Percentiles rank a stretch among this genome's conserved stretches.
These are phyloP conservation scores for Ostrea edulis DNA, from an alignment of 1,140 invertebrate genomes.

Conservation along the genomic window DNA sequence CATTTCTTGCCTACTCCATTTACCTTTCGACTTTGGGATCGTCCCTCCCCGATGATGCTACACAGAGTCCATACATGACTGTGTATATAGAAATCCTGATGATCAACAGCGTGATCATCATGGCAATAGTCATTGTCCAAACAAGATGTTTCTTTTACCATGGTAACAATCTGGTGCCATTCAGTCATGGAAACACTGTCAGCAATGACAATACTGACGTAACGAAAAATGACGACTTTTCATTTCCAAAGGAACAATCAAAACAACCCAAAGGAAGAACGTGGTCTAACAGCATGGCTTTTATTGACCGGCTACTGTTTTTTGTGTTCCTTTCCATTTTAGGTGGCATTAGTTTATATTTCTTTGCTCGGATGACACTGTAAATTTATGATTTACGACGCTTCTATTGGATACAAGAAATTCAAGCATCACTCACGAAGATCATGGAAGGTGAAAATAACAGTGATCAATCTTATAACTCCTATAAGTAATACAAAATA, in stretches of 20 bases:
- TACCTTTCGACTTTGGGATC: constrained; percentile 44
- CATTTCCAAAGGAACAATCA: background rate
- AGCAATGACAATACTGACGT: background rate
- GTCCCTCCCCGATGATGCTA: background rate
- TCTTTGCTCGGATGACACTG: background rate
- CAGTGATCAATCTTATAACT: no score
- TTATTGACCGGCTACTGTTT: background rate
- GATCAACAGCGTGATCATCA: background rate
- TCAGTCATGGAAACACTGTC: background rate
- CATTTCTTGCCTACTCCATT: constrained; percentile 55
- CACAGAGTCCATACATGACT: background rate
- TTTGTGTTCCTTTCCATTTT: background rate
- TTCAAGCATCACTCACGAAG: no score
- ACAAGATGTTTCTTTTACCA: background rate
- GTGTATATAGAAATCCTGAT: constrained; percentile 8
- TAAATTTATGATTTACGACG: background rate
- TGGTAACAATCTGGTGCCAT: background rate
- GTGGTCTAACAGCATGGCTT: background rate
- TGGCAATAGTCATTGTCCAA: background rate
- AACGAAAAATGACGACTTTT: background rate
- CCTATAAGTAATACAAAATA: no score
- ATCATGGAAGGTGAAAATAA: no score
- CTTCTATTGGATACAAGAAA: no score
- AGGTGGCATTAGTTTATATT: background rate
- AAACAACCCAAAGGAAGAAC: background rate